Evolutionary conservation across 2,888 invertebrate genomes (phyloP), one percentile per base, ranked within the genome.

Genomic region (Ectropis crepuscularia): DNA sequence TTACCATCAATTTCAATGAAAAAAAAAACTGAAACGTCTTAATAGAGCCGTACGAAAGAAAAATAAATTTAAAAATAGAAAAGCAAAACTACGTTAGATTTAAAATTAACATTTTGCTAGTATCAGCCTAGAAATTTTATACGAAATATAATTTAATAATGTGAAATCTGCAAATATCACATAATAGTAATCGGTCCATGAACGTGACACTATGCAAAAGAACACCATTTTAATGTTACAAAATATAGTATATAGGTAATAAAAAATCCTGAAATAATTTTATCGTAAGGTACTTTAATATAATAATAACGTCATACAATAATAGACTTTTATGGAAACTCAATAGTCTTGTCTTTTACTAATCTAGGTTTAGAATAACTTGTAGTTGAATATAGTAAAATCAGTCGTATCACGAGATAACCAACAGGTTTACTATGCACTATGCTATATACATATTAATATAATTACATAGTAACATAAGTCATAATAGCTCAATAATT

Each of bases 201-300:
- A 92, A 93, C 92, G 86, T 87, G 92, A 73, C 91, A 86, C 71
- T 71, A 76, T 78, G 81, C 88, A 81, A 91, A 90, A 82, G 93
- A 93, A 93, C 93, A 93, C 93, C 93, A 93, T 83, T 83, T 78
- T 88, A 88, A 86, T 82, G 74, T 85, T 86, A 89, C 82, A 87
- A 88, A 86, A 81, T 83, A 83, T 88, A 87, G 83, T 75, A 80
- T 77, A 81, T 87, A 90, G 80, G 78, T 86, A 86, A 81, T 81
- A 80, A 85, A 87, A 28, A 87, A 83, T 89, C 86, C 86, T 88
- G 87, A 81, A 86, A 82, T 83, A 85, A 87, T 85, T 86, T 86
- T 82, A 85, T 63, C 28, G 47, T 87, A 87, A 85, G 85, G 75
- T 83, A 86, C 68, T 78, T 65, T 82, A 80, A 76, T 78, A 45